Evolutionary conservation across 2,888 invertebrate species (phyloP), one percentile per base, ranked within the genome.

Genomic region (Baccha elongata): DNA sequence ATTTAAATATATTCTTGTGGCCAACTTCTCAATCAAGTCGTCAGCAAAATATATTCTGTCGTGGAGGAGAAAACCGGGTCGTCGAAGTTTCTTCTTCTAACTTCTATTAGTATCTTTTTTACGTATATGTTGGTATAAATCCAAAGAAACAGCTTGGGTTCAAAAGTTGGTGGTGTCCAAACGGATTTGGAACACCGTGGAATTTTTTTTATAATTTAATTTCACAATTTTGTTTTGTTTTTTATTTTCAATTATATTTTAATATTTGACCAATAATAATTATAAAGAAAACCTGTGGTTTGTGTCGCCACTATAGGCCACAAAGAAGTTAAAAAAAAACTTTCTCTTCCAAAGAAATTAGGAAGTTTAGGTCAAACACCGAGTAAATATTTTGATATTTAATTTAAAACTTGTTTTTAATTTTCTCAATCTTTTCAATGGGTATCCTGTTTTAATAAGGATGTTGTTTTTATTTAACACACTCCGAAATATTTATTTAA

Each of bases 31-130:
- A 13, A 15, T 71, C 68, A 40, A 55, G 65, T 67, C 69, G 69
- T 75, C 69, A 80, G 75, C 74, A 68, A 60, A 68, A 48, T 71
- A 29, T 44, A 21, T 55, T 55, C 35, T 53, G 67, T 60, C 68
- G 69, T 58, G 55, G 52, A 65, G 58, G 81, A 76, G 78, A 83
- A 83, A 83, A 83, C 83, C 78, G 83, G 83, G 83, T 83, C 83
- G 83, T 83, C 83, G 83, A 67, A 72, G 72, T 78, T 68, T 76
- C 62, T 83, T 83, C 62, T 62, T 52, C 68, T 46, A 55, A 53
- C 40, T 65, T 58, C 46, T 50, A 40, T 65, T 62, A 55, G 55
- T 68, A 62, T 67, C 55, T 65, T 67, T n/a, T 67, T 60, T 55
- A 68, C 46, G 37, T 71, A 29, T 13, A 32, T 69, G 32, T 26